Percentiles rank a stretch among this genome's conserved stretches.
Evolutionary conservation across 2,888 invertebrate species (phyloP).

Genomic region (Scaptomyza tumidula): DNA sequence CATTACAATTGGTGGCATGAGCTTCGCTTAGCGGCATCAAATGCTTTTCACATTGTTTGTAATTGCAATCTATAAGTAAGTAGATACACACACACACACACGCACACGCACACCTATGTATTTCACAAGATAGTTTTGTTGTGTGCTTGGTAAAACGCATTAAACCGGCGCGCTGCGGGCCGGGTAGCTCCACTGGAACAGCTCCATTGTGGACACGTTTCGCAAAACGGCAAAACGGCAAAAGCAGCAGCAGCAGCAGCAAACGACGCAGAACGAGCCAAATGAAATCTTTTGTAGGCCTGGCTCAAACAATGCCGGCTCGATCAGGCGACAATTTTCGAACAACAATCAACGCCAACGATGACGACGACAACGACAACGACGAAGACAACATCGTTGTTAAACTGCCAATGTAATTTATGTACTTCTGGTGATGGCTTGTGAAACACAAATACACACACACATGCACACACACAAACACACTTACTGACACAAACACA

Average conservation of each 20-base stretch:
- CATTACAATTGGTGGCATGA: conserved; percentile 45
- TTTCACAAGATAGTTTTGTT: conserved; percentile 40
- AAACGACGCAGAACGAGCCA: conserved; percentile 30
- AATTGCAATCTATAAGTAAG: conserved; percentile 37
- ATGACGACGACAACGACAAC: conserved; percentile 17
- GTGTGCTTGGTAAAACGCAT: conserved; percentile 42
- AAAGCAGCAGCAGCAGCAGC: no score
- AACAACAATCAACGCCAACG: conserved; percentile 38
- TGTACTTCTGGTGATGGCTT: conserved; percentile 64
- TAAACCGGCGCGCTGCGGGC: conserved; percentile 23
- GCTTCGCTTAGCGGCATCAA: conserved; percentile 16
- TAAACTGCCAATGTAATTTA: conserved; percentile 76
- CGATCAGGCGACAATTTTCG: conserved; percentile 50
- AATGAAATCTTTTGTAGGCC: conserved; percentile 41
- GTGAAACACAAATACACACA: conserved; percentile 41
- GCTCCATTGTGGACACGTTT: conserved; percentile 37
- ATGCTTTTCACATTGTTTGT: conserved; percentile 30
- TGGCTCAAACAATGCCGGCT: conserved; percentile 49
- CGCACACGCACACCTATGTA: neutral
- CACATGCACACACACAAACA: conserved; percentile 17
- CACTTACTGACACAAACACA: conserved; percentile 13
- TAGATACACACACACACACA: neutral
- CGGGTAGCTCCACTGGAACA: conserved; percentile 14
- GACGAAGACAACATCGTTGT: conserved; percentile 35
- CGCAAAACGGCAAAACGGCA: conserved; percentile 44